Evolutionary conservation across 2,888 invertebrate species (phyloP), one percentile per base, ranked within the genome.

Genomic region (Plusia festucae): DNA sequence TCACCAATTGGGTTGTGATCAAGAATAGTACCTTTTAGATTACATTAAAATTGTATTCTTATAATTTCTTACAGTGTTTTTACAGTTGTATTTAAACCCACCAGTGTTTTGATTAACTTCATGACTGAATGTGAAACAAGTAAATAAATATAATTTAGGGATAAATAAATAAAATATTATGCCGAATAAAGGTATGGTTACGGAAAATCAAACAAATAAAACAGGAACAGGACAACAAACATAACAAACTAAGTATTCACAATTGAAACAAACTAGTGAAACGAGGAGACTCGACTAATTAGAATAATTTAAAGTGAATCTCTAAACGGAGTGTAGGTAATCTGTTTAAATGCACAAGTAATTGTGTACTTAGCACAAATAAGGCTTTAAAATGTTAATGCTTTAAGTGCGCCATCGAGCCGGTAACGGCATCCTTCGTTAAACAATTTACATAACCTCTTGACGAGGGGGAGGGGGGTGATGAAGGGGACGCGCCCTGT

Each of bases 371-470:
- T 90, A 88, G 88, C 87, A 87, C 88, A 90, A 91, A 92, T 90
- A 90, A 89, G 88, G 87, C 85, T 90, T 90, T 92, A 89, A 91
- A 91, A 93, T 90, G 92, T 89, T 90, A 93, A 91, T 91, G 89
- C 84, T 79, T 87, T 88, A 89, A 92, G 91, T 91, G 90, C 88
- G 87, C 89, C 88, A 87, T 90, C 84, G 89, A 86, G 84, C 79
- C 78, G 77, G 86, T 85, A 87, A 89, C 85, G 86, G 87, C 83
- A 85, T 77, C 88, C 87, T 90, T 90, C 86, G 89, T 91, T 90
- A 89, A 91, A 91, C 91, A 90, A 92, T 93, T 92, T 91, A 91
- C 91, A 91, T 91, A 91, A 88, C 88, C 62, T 74, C 60, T 73
- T 74, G 59, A 54, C 59, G 40, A 15, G 24, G 46, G 15, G 51